Percentiles rank a stretch among this genome's conserved stretches.
phyloP scores from a whole-genome alignment of 2,888 invertebrate genomes.

The Esperia sulphurella region DNA sequence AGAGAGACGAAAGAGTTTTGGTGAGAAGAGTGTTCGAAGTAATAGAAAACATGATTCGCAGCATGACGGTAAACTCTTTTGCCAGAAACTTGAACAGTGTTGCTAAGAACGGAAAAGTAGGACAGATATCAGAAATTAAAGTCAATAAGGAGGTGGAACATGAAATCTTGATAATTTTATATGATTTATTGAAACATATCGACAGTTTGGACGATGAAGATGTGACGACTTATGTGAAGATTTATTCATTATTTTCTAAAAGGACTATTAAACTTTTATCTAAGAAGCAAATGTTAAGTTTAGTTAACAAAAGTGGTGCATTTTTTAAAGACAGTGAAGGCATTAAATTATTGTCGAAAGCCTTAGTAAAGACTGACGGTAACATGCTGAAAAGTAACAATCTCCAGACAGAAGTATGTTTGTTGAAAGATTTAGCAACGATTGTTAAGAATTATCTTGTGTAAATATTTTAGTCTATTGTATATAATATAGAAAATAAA shows the following conservation, averaged over 20 bases:
- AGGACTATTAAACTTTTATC: conserved; percentile 50
- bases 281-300: conserved; percentile 47
- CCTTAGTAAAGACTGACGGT: conserved; percentile 39
- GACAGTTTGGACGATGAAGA: conserved; percentile 44
- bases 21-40: conserved; percentile 39
- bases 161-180: conserved; percentile 48
- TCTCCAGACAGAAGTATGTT: conserved; percentile 20
- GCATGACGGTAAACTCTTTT: conserved; percentile 45
- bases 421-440: conserved; percentile 35
- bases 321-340: conserved; percentile 32
- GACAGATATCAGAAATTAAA: conserved; percentile 43
- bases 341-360: conserved; percentile 41
- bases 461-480: conserved; percentile 19
- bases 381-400: conserved; percentile 43
- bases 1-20: conserved; percentile 39
- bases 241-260: conserved; percentile 50
- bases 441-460: conserved; percentile 41
- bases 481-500: too few species aligned
- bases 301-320: conserved; percentile 39
- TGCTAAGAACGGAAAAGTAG: conserved; percentile 27
- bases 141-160: conserved; percentile 57
- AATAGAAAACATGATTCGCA: conserved; percentile 46
- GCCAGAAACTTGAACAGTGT: conserved; percentile 37
- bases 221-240: conserved; percentile 36
- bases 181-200: conserved; percentile 41